Percentiles rank a stretch among this genome's conserved stretches.
These are phyloP conservation scores for Apodemus speciosus DNA, from an alignment of 2,113 vertebrate species.

Conservation along the genomic window DNA sequence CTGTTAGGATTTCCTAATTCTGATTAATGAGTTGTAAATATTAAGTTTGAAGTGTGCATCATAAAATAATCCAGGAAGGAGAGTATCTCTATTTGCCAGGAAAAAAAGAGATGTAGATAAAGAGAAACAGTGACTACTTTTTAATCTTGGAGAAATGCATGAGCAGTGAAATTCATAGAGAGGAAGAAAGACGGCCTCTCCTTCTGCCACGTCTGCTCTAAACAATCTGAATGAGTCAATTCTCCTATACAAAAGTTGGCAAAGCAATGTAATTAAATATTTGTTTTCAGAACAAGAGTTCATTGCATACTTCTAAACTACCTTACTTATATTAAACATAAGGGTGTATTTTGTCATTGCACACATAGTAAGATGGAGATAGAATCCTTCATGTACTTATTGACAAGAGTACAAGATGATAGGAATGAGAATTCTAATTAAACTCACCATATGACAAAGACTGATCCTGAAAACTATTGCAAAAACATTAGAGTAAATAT, in stretches of 20 bases:
- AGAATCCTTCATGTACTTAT: not conserved
- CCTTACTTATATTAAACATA: not conserved
- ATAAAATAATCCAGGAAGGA: not conserved
- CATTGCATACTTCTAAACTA: conserved; percentile 42
- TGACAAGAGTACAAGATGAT: not conserved
- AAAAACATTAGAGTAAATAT: not conserved
- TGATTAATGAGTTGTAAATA: not conserved
- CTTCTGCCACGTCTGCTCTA: not conserved
- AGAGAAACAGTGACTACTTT: not conserved
- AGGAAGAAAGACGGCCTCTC: not conserved
- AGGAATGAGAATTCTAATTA: conserved; percentile 20
- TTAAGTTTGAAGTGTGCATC: not conserved
- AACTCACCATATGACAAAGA: not conserved
- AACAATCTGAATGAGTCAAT: not conserved
- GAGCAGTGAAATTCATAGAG: not conserved
- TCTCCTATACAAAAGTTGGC: not conserved
- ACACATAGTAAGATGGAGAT: not conserved
- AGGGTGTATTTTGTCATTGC: not conserved
- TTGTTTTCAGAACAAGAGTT: not conserved
- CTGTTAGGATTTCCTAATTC: conserved; percentile 9
- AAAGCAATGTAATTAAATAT: conserved; percentile 31
- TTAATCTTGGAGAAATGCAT: not conserved
- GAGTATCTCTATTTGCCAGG: not conserved
- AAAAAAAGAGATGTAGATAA: not conserved
- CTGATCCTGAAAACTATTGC: not conserved